Conservation (phyloP, 2,113 vertebrate genomes). For the Sinocyclocheilus grahami region DNA sequence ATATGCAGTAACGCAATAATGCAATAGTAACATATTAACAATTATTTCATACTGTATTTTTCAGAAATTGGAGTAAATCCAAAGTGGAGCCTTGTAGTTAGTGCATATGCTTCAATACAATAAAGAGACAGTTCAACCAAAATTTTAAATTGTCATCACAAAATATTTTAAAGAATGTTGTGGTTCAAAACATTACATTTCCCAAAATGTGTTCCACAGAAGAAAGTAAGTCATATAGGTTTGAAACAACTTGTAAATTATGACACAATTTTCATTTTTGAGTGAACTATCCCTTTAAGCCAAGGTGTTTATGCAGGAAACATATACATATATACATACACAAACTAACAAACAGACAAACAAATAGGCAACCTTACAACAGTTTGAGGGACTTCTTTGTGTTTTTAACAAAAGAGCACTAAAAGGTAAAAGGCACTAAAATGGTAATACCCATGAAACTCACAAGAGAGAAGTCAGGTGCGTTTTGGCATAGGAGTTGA, state of each 20-base stretch:
- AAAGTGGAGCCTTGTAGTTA: neutral
- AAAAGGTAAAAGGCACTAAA: too few species aligned
- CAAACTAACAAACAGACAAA: neutral
- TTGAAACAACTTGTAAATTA: too few species aligned
- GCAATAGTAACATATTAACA: neutral
- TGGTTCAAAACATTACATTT: neutral
- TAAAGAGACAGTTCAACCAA: neutral
- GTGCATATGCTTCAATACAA: neutral
- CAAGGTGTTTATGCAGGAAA: neutral
- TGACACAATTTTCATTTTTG: neutral
- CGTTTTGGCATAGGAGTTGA: constrained; percentile 92
- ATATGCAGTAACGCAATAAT: neutral
- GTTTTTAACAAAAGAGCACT: neutral
- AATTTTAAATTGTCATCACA: neutral
- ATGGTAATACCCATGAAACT: constrained; percentile 61
- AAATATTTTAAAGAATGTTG: neutral
- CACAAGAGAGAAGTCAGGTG: constrained; percentile 95
- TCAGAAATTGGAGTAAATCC: neutral
- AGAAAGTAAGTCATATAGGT: neutral
- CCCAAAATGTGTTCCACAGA: neutral
- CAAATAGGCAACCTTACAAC: neutral
- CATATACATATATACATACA: neutral
- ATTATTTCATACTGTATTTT: neutral
- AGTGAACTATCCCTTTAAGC: neutral
- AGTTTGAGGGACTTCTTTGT: neutral